phyloP scores from a whole-genome alignment of 2,888 invertebrate genomes.

The Cistogaster globosa region DNA sequence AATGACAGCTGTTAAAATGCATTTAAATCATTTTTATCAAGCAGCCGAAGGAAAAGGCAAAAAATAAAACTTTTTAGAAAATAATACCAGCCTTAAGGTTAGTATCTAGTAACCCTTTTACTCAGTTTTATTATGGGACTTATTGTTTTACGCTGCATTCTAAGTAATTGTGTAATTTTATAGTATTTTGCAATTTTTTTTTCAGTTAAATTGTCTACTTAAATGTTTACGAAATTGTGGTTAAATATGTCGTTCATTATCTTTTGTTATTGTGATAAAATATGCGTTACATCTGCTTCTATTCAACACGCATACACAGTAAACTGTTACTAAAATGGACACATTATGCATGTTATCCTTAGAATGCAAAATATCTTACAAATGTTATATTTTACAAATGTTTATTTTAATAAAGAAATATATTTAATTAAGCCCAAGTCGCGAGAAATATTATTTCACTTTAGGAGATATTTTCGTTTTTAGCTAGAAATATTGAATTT shows the following conservation, averaged over 20 bases:
- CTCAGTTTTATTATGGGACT: not conserved
- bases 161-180: constrained; percentile 32
- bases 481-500: no score
- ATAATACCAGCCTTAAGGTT: constrained; percentile 41
- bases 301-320: constrained; percentile 57
- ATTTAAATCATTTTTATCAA: constrained; percentile 62
- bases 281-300: constrained; percentile 68
- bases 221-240: constrained; percentile 42
- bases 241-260: not conserved
- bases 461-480: no score
- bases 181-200: constrained; percentile 18
- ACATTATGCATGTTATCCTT: not conserved
- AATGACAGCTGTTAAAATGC: constrained; percentile 73
- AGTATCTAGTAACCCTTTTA: constrained; percentile 43
- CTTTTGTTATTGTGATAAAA: constrained; percentile 8
- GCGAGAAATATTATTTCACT: no score
- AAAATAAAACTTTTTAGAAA: constrained; percentile 11
- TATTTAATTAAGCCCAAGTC: no score
- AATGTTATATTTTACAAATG: no score
- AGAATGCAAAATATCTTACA: no score
- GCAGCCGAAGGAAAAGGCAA: constrained; percentile 14
- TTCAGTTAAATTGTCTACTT: constrained; percentile 55
- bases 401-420: no score
- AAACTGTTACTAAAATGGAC: constrained; percentile 8
- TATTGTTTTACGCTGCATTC: not conserved